phyloP scores from a whole-genome alignment of 2,113 vertebrate species.

The Vombatus ursinus region DNA sequence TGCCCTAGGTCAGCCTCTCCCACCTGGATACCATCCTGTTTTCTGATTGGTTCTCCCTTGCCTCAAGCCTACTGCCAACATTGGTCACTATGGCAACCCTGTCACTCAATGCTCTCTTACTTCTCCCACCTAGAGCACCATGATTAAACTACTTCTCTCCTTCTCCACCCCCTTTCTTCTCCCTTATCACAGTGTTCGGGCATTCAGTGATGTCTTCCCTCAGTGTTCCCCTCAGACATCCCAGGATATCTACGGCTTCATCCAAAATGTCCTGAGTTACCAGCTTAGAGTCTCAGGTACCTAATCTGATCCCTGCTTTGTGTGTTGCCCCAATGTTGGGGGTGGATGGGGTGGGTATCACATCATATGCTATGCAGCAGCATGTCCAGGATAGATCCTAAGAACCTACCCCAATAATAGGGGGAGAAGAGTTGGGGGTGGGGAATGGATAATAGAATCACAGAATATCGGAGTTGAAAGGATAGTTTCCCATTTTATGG shows the following conservation, averaged over 20 bases:
- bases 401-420: background rate
- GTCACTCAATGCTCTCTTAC: background rate
- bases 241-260: constrained; percentile 30
- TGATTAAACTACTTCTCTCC: background rate
- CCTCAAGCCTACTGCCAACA: background rate
- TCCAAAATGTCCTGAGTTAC: constrained; percentile 46
- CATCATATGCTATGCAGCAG: background rate
- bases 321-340: background rate
- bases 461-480: background rate
- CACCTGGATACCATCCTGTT: background rate
- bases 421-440: background rate
- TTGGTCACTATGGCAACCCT: background rate
- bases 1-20: background rate
- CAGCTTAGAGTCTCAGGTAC: constrained; percentile 58
- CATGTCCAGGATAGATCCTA: background rate
- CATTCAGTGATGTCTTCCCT: constrained; percentile 34
- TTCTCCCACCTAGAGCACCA: background rate
- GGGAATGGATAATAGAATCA: background rate
- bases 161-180: background rate
- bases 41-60: background rate
- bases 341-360: background rate
- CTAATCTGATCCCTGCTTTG: background rate
- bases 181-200: constrained; percentile 43
- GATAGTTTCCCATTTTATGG: background rate
- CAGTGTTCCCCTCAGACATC: constrained; percentile 49